phyloP scores from a whole-genome alignment of 2,113 vertebrate species.

The Cygnus buccinator region DNA sequence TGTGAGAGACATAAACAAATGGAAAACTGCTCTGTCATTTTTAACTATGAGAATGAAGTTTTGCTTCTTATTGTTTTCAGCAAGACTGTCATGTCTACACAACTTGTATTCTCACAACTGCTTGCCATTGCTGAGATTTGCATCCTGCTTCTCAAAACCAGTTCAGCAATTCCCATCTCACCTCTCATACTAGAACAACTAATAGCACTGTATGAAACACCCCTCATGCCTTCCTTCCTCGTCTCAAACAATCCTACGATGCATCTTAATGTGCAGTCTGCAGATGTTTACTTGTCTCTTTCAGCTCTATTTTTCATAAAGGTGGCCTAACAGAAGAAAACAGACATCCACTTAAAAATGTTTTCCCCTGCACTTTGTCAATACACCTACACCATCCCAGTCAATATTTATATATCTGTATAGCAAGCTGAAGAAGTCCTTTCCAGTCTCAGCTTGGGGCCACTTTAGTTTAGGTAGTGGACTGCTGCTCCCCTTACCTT shows the following conservation, averaged over 20 bases:
- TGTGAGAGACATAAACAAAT: not conserved
- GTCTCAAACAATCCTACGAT: not conserved
- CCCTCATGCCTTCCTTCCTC: not conserved
- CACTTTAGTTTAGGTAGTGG: not conserved
- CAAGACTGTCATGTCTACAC: not conserved
- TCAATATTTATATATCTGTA: not conserved
- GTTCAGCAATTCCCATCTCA: not conserved
- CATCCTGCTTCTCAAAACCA: not conserved
- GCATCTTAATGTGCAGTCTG: not conserved
- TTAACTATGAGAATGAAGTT: not conserved
- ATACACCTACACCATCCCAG: not conserved
- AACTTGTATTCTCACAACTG: too few relatives aligned
- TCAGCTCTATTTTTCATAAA: not conserved
- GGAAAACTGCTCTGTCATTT: not conserved
- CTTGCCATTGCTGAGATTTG: not conserved
- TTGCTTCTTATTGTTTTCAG: not conserved
- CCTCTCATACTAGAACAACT: not conserved
- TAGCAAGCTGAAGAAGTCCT: not conserved
- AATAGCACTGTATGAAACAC: not conserved
- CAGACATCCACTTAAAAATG: not conserved
- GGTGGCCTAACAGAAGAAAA: not conserved
- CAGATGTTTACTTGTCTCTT: not conserved
- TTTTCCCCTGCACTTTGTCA: not conserved
- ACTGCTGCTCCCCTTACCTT: not conserved
- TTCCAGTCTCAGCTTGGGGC: not conserved